Percentiles rank a stretch among this genome's conserved stretches.
Evolutionary conservation across 1,140 invertebrate genomes (phyloP).

Genomic region (Cataglyphis hispanica): DNA sequence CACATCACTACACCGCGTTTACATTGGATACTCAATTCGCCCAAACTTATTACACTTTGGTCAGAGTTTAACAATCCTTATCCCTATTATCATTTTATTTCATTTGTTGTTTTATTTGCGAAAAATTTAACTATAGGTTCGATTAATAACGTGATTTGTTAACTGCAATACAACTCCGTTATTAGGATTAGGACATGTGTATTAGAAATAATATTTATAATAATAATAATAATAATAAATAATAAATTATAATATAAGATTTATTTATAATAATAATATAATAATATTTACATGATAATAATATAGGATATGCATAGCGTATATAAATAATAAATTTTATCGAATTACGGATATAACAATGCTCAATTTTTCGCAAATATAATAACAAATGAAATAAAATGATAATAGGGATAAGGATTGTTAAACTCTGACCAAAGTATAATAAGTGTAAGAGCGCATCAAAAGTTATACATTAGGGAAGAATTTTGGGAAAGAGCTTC

Average conservation of each 20-base stretch:
- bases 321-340: too few relatives aligned
- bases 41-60: slow-evolving; percentile 66
- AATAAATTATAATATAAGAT: too few relatives aligned
- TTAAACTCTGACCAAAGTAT: slow-evolving; percentile 54
- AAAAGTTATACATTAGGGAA: background rate
- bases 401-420: slow-evolving; percentile 29
- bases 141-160: slow-evolving; percentile 62
- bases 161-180: background rate
- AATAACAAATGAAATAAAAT: background rate
- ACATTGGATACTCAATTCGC: slow-evolving; percentile 70
- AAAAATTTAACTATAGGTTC: slow-evolving; percentile 44
- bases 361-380: background rate
- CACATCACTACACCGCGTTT: slow-evolving; percentile 51
- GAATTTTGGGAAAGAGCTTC: background rate
- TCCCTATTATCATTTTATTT: slow-evolving; percentile 16
- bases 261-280: too few relatives aligned
- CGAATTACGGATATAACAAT: too few relatives aligned
- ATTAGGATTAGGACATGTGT: background rate
- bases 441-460: slow-evolving; percentile 62
- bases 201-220: background rate
- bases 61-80: slow-evolving; percentile 53
- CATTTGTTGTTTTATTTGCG: background rate
- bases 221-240: too few relatives aligned
- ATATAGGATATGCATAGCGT: too few relatives aligned
- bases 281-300: too few relatives aligned